A percentile compares a stretch with the other conserved stretches of the same genome.
Conservation (phyloP, 2,113 vertebrate species). For the Coturnix japonica region DNA sequence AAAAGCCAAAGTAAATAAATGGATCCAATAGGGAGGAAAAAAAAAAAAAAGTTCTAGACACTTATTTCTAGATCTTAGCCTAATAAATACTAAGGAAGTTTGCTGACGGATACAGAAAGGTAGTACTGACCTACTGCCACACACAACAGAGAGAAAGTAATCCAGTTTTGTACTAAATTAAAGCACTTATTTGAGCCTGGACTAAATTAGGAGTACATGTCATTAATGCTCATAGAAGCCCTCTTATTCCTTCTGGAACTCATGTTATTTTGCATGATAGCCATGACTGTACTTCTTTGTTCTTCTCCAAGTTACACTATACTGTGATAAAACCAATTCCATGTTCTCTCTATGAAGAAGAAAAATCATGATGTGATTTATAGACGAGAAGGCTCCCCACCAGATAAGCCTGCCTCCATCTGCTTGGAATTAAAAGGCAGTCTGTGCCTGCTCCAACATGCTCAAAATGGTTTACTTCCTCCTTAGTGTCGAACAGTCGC, state of each 20-base stretch:
- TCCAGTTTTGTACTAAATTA: neutral
- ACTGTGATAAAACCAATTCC: neutral
- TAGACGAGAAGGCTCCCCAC: neutral
- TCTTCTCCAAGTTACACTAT: neutral
- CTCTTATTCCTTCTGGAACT: neutral
- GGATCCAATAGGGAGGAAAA: neutral
- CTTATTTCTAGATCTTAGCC: neutral
- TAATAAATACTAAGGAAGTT: neutral
- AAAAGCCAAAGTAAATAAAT: conserved; percentile 6
- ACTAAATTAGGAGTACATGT: neutral
- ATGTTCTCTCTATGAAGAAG: neutral
- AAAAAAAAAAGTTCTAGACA: neutral
- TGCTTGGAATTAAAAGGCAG: neutral
- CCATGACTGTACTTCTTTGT: neutral
- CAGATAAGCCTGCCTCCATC: neutral
- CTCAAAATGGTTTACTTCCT: neutral
- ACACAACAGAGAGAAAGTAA: neutral
- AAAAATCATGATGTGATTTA: neutral
- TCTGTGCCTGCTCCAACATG: neutral
- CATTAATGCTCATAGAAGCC: neutral
- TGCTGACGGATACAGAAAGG: neutral
- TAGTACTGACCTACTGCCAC: neutral
- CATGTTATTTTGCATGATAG: neutral
- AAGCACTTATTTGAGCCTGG: neutral
- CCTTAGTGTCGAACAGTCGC: neutral